A percentile compares a stretch with the other conserved stretches of the same genome.
Evolutionary conservation across 2,888 invertebrate species (phyloP).

Genomic region (Sphaeridia pumilis): DNA sequence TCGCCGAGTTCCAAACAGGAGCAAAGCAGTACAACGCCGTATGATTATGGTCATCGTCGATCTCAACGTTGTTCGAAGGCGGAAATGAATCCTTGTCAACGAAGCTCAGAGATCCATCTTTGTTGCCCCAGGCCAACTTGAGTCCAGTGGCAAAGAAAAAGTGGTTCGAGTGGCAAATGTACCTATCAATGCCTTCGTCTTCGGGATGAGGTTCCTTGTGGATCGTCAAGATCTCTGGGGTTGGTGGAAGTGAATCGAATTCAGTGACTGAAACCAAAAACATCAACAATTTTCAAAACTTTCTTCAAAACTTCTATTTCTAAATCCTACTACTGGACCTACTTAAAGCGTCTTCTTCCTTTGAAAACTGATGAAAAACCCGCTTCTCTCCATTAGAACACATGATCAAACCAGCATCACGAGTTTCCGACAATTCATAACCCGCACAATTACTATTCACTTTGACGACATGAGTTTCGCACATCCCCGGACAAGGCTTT

Average conservation of each 20-base stretch:
- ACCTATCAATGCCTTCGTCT: not conserved
- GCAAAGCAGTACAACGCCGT: constrained; percentile 27
- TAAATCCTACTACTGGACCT: constrained; percentile 1
- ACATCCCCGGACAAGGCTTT: constrained; percentile 6
- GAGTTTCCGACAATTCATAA: constrained; percentile 9
- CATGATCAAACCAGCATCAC: constrained; percentile 13
- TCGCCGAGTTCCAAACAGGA: constrained; percentile 28
- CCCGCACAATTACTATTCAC: constrained; percentile 9
- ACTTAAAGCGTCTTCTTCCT: constrained; percentile 14
- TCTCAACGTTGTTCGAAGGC: constrained; percentile 9
- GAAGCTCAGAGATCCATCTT: constrained; percentile 8
- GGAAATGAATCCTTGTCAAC: constrained; percentile 13
- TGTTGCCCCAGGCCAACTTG: constrained; percentile 13
- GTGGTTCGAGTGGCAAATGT: constrained; percentile 11
- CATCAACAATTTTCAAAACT: not conserved
- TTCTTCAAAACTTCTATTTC: not conserved
- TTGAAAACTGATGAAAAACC: constrained; percentile 12
- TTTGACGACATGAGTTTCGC: constrained; percentile 8
- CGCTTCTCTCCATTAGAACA: constrained; percentile 1
- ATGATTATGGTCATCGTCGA: constrained; percentile 18
- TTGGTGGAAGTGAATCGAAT: constrained; percentile 5
- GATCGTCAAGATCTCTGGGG: constrained; percentile 10
- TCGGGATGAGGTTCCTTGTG: constrained; percentile 11
- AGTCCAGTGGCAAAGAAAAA: constrained; percentile 15
- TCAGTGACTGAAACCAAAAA: constrained; percentile 8